Evolutionary conservation across 2,888 invertebrate genomes (phyloP).

Genomic region (Opisthograptis luteolata): DNA sequence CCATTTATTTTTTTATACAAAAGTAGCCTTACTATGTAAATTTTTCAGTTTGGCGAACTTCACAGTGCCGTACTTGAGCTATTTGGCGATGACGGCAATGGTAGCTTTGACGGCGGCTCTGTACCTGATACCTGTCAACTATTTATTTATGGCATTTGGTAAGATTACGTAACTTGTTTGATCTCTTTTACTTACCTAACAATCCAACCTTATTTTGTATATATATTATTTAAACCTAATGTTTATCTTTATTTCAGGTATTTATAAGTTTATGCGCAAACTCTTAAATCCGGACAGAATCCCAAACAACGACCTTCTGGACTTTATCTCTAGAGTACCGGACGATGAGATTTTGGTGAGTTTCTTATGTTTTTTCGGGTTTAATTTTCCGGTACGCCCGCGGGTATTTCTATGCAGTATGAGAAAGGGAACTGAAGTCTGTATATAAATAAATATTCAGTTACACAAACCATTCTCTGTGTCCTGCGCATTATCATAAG

Average conservation of each 20-base stretch:
- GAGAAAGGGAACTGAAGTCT: too few species aligned
- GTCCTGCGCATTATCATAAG: too few species aligned
- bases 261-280: slow-evolving; percentile 74
- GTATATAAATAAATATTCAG: too few species aligned
- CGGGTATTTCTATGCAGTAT: too few species aligned
- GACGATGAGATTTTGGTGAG: slow-evolving; percentile 73
- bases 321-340: slow-evolving; percentile 74
- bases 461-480: too few species aligned
- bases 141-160: slow-evolving; percentile 76
- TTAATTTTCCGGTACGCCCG: too few species aligned
- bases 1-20: too few species aligned
- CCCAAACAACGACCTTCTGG: slow-evolving; percentile 75
- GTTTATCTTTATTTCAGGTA: slow-evolving; percentile 55
- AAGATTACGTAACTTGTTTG: slow-evolving; percentile 29
- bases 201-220: background rate
- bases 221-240: background rate
- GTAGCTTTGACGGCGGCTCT: slow-evolving; percentile 55
- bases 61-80: slow-evolving; percentile 75
- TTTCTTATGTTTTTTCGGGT: slow-evolving; percentile 6
- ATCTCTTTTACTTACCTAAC: background rate
- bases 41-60: slow-evolving; percentile 71
- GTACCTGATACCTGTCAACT: slow-evolving; percentile 71
- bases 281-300: slow-evolving; percentile 66
- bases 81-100: slow-evolving; percentile 62
- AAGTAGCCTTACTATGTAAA: too few species aligned